A percentile compares a stretch with the other conserved stretches of the same genome.
Evolutionary conservation across 2,888 invertebrate genomes (phyloP).

Genomic region (Meteorus cinctellus): DNA sequence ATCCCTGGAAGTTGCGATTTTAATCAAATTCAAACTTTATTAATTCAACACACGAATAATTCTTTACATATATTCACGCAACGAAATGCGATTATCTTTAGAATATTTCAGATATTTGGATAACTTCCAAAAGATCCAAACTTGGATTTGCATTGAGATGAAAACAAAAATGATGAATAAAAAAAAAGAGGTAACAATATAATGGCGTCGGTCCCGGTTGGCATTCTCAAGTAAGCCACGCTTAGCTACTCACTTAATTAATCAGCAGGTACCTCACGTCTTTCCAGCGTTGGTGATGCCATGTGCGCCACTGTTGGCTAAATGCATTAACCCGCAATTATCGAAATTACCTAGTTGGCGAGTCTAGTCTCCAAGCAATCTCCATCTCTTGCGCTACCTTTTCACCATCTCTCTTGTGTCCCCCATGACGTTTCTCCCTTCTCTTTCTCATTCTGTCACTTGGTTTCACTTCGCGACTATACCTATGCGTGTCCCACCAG

Average conservation of each 20-base stretch:
- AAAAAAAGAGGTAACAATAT: conserved; percentile 1
- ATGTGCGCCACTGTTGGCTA: conserved; percentile 59
- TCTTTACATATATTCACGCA: no score
- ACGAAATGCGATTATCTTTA: no score
- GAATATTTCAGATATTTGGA: no score
- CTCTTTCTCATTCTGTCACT: conserved; percentile 4
- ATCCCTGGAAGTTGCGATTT: no score
- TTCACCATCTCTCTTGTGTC: conserved; percentile 7
- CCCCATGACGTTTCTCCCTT: background rate
- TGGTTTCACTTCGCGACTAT: background rate
- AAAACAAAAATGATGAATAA: background rate
- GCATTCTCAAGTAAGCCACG: conserved; percentile 27
- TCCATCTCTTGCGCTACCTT: conserved; percentile 46
- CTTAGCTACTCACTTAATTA: conserved; percentile 58
- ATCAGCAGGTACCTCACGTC: conserved; percentile 63
- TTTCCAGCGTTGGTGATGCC: conserved; percentile 57
- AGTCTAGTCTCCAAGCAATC: conserved; percentile 45
- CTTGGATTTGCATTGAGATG: no score
- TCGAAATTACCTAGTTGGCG: conserved; percentile 64
- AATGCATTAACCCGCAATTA: conserved; percentile 67
- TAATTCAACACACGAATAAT: no score
- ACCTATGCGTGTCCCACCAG: background rate
- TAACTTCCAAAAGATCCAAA: no score
- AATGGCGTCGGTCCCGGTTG: conserved; percentile 4
- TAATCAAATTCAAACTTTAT: no score